Evolutionary conservation across 2,113 vertebrate genomes (phyloP), one percentile per base, ranked within the genome.

Genomic region (Orthonyx spaldingii): DNA sequence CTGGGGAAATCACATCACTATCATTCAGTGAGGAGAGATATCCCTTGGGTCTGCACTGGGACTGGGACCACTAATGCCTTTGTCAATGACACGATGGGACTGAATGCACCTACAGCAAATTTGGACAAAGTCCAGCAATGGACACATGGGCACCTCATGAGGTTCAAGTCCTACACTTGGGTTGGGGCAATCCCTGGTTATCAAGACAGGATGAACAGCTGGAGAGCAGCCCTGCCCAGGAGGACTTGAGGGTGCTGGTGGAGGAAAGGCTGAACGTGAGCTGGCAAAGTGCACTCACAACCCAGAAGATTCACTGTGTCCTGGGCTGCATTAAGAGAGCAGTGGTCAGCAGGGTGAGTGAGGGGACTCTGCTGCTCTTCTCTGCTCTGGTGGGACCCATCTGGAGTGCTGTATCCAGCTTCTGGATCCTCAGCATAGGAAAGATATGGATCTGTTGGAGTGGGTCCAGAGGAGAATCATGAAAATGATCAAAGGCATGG

Each of bases 11-110:
- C 9, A 4, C 6, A 11, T 11, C 4, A 2, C 20, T 57, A 24
- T 11, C 15, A n/a, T 32, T 35, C 46, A 39, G 27, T 15, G 33
- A 56, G 4, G 7, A 80, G 35, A 33, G 4, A 16, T 46, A 33
- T n/a, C 41, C 44, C 22, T 61, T 13, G 9, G 32, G 2, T 57
- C 64, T 4, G 2, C 53, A 24, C 0, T 35, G 24, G 19, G 26
- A 11, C n/a, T 10, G 24, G 27, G 37, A 23, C 33, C 11, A 6
- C 52, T 42, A 32, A 30, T 60, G 18, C 9, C 41, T 50, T 69
- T 23, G 24, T 13, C 7, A 11, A 1, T 11, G 9, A 8, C 2
- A 1, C 1, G 44, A 5, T 60, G 44, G 19, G 16, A 16, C 13
- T 1, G 6, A 23, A 32, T 10, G 17, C 7, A 21, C 22, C 14